A percentile compares a stretch with the other conserved stretches of the same genome.
These are phyloP conservation scores for Hyalella azteca DNA, from an alignment of 2,888 invertebrate genomes.

Conservation along the genomic window DNA sequence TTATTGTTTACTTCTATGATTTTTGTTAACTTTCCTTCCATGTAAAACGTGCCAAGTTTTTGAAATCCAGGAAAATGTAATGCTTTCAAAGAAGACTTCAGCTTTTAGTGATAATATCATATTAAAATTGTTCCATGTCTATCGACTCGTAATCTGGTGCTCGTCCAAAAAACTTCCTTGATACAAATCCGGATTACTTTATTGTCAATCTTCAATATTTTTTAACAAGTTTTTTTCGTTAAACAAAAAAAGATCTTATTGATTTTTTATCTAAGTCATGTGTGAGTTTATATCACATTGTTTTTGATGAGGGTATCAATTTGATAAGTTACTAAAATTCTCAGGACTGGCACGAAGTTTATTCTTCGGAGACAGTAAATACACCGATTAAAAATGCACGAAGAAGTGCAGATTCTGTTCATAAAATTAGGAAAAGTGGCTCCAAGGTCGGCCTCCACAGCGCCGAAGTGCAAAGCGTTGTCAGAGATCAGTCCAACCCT, in stretches of 20 bases:
- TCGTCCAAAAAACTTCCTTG: no score
- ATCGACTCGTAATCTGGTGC: no score
- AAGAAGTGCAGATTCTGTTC: background rate
- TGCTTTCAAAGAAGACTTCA: no score
- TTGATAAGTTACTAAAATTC: background rate
- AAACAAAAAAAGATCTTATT: background rate
- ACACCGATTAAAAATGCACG: background rate
- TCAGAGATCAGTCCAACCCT: background rate
- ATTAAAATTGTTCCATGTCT: no score
- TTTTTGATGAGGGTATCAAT: background rate
- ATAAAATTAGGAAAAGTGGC: background rate
- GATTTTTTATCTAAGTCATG: background rate
- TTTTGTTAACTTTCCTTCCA: no score
- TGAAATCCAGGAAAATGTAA: no score
- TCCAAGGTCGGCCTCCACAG: no score
- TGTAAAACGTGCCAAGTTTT: no score
- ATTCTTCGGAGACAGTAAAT: background rate
- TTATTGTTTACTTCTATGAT: no score
- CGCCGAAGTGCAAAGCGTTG: no score
- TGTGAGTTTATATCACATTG: background rate
- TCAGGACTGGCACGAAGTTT: background rate
- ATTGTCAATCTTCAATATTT: background rate
- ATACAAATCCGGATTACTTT: background rate
- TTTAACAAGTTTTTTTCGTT: background rate
- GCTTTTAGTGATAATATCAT: no score